A percentile compares a stretch with the other conserved stretches of the same genome.
phyloP scores from a whole-genome alignment of 1,140 invertebrate species.

The Nephotettix cincticeps region DNA sequence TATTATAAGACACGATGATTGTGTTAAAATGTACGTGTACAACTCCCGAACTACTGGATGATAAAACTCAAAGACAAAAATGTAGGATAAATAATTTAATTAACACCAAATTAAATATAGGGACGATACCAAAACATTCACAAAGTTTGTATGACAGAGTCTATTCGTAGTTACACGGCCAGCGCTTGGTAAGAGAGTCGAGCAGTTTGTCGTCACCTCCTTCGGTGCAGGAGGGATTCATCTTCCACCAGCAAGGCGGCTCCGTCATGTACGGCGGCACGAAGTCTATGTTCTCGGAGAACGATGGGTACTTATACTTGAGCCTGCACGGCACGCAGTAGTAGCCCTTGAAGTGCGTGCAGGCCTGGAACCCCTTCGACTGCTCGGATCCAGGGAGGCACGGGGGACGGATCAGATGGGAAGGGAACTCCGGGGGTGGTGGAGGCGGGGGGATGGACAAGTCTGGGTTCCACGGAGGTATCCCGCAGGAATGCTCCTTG shows the following conservation, averaged over 20 bases:
- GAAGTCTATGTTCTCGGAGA: slow-evolving; percentile 1
- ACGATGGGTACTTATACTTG: slow-evolving; percentile 3
- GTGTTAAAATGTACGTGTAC: too few relatives aligned
- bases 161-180: background rate
- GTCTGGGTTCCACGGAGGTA: background rate
- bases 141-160: too few relatives aligned
- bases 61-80: too few relatives aligned
- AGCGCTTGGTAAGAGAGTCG: background rate
- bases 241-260: background rate
- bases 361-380: background rate
- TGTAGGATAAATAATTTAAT: too few relatives aligned
- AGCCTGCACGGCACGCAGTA: background rate
- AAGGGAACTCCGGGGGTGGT: background rate
- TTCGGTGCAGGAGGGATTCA: background rate
- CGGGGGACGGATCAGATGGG: background rate
- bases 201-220: background rate
- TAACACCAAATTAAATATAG: too few relatives aligned
- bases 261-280: background rate
- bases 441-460: background rate
- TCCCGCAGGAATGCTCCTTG: background rate
- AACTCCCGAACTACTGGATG: too few relatives aligned
- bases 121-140: too few relatives aligned
- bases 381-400: background rate
- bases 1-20: too few relatives aligned
- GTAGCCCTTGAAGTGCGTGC: background rate